Evolutionary conservation across 2,113 vertebrate species (phyloP).

Genomic region (Okapia johnstoni): DNA sequence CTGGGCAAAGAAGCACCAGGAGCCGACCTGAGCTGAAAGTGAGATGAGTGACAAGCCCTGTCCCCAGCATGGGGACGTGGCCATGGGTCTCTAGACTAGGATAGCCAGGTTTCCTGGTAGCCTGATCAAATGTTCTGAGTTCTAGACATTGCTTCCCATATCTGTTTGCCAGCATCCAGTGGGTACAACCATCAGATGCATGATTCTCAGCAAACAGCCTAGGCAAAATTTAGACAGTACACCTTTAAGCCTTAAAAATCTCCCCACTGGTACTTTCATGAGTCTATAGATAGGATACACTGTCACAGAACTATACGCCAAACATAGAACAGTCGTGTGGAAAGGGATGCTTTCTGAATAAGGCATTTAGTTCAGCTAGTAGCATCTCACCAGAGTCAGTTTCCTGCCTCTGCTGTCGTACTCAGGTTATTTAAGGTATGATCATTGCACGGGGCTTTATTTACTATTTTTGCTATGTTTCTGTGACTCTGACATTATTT

Average conservation of each 20-base stretch:
- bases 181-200: accelerated
- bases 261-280: background rate
- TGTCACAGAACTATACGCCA: background rate
- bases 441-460: background rate
- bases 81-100: background rate
- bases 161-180: accelerated
- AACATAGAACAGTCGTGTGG: accelerated
- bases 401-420: background rate
- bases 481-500: conserved; percentile 22
- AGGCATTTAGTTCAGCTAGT: background rate
- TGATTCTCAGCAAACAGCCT: background rate
- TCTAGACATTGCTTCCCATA: accelerated
- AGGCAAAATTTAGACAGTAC: background rate
- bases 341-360: background rate
- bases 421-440: background rate
- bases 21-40: background rate
- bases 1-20: background rate
- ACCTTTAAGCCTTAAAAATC: background rate
- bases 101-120: background rate
- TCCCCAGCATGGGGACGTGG: accelerated
- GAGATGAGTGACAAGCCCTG: accelerated
- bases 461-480: conserved; percentile 30
- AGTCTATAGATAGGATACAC: background rate
- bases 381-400: background rate
- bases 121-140: background rate